Percentiles rank a stretch among this genome's conserved stretches.
Conservation (phyloP, 2,113 vertebrate species). For the Tachysurus fulvidraco region DNA sequence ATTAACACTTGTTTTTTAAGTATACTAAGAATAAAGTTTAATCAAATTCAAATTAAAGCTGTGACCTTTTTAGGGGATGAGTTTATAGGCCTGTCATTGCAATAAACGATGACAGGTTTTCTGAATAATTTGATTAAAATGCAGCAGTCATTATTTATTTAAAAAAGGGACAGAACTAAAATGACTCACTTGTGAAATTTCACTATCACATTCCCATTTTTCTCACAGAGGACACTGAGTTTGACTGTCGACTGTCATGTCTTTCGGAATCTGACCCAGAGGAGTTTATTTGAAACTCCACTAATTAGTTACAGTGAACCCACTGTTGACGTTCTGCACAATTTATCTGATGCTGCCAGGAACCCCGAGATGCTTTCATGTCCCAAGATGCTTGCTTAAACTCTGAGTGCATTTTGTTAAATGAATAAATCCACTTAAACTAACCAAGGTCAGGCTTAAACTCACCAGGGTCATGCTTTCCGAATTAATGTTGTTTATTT, state of each 20-base stretch:
- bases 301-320: background rate
- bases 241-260: background rate
- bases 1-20: background rate
- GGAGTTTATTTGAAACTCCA: background rate
- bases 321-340: background rate
- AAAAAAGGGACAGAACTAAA: background rate
- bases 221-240: background rate
- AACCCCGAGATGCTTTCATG: background rate
- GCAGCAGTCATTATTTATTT: slow-evolving; percentile 12
- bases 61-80: background rate
- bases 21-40: background rate
- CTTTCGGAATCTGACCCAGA: background rate
- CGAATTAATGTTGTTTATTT: background rate
- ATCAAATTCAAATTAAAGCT: slow-evolving; percentile 5
- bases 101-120: slow-evolving; percentile 1
- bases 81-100: background rate
- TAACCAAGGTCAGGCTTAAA: background rate
- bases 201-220: slow-evolving; percentile 11
- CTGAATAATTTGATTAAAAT: slow-evolving; percentile 11
- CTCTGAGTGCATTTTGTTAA: background rate
- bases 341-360: background rate
- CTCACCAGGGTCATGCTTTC: background rate
- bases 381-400: background rate
- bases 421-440: background rate
- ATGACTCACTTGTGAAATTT: background rate